Conservation (phyloP, 2,113 vertebrate species). For the Oncorhynchus masou region DNA sequence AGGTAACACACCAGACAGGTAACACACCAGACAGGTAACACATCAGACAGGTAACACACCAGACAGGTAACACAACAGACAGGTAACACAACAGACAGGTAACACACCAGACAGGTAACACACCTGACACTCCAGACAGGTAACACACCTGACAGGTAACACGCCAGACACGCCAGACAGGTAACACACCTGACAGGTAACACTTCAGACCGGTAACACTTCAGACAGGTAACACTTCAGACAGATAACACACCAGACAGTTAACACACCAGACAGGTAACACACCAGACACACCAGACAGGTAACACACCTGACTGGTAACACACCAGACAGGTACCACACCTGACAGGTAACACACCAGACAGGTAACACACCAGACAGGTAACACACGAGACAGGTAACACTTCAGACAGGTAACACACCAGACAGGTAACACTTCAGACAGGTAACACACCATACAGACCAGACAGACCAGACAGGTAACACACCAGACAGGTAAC, state of each 20-base stretch:
- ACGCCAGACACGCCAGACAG: neutral
- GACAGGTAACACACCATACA: constrained; percentile 35
- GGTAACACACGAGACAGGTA: neutral
- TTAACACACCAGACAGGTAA: neutral
- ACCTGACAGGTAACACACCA: neutral
- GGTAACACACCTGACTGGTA: too few species aligned
- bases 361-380: too few species aligned
- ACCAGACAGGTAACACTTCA: neutral
- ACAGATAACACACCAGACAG: neutral
- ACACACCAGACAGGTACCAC: neutral
- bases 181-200: too few species aligned
- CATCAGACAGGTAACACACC: too few species aligned
- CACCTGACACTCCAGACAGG: too few species aligned
- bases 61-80: constrained; percentile 62
- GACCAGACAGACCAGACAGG: constrained; percentile 32
- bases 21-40: neutral
- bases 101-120: too few species aligned
- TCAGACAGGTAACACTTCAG: too few species aligned
- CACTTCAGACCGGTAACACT: constrained; percentile 83
- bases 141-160: too few species aligned
- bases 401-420: neutral
- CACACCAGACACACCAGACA: neutral
- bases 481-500: neutral
- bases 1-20: neutral
- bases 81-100: constrained; percentile 72